phyloP scores from a whole-genome alignment of 2,888 invertebrate genomes.

The Aradus depressus region DNA sequence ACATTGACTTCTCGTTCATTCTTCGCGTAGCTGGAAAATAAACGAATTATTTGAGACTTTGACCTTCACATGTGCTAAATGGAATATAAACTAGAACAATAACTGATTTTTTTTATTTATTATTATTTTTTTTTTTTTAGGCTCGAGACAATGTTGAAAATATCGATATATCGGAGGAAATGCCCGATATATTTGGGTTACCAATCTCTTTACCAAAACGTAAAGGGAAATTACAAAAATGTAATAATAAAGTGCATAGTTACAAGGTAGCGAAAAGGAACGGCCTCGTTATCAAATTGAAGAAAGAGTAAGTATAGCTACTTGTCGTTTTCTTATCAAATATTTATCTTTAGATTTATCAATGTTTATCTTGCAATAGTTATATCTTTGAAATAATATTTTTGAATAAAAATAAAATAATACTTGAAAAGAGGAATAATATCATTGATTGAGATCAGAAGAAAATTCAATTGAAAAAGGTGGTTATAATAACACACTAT shows the following conservation, averaged over 20 bases:
- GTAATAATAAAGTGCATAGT: slow-evolving; percentile 9
- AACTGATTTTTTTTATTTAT: background rate
- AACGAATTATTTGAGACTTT: no score
- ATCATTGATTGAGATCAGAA: no score
- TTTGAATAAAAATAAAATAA: background rate
- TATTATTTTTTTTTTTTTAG: background rate
- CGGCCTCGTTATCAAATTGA: slow-evolving; percentile 12
- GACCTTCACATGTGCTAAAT: no score
- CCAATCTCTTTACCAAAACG: slow-evolving; percentile 1
- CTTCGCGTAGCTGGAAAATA: no score
- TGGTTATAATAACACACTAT: no score
- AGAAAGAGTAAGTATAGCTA: slow-evolving; percentile 7
- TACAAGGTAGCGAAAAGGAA: slow-evolving; percentile 12
- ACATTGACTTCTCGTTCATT: no score
- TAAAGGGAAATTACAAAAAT: no score
- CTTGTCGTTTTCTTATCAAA: background rate
- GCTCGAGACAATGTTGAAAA: slow-evolving; percentile 6
- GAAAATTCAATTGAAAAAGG: no score
- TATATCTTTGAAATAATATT: background rate
- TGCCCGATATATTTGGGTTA: slow-evolving; percentile 13
- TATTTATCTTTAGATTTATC: background rate
- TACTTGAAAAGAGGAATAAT: slow-evolving; percentile 1
- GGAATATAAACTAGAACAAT: no score
- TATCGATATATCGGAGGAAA: slow-evolving; percentile 4
- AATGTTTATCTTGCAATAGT: background rate